Evolutionary conservation across 2,113 vertebrate genomes (phyloP).

Genomic region (Emydocephalus ijimae): DNA sequence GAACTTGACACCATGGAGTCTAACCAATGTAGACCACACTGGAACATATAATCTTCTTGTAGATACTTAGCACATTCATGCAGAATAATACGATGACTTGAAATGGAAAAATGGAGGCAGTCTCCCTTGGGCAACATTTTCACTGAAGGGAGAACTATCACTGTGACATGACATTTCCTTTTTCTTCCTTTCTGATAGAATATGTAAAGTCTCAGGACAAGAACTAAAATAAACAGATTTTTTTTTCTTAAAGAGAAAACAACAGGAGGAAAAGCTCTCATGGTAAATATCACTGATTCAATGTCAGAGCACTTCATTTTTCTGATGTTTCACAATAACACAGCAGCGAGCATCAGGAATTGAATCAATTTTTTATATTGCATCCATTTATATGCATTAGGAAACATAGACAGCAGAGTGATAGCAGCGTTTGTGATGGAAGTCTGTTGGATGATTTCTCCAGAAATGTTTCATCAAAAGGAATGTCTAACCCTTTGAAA

Average conservation of each 20-base stretch:
- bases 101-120: neutral
- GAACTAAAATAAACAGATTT: neutral
- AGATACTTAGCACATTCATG: neutral
- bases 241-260: neutral
- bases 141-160: neutral
- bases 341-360: neutral
- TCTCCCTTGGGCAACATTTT: neutral
- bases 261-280: neutral
- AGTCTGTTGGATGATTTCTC: neutral
- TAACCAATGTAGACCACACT: neutral
- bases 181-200: neutral
- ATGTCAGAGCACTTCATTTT: neutral
- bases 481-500: neutral
- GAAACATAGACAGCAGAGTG: neutral
- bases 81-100: neutral
- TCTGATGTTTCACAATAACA: neutral
- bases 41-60: neutral
- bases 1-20: neutral
- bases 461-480: neutral
- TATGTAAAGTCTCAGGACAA: neutral
- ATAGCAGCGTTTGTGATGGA: neutral
- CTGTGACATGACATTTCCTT: neutral
- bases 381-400: neutral
- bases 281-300: neutral
- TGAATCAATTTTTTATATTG: neutral